phyloP scores from a whole-genome alignment of 2,888 invertebrate species.

The Athalia cordata region DNA sequence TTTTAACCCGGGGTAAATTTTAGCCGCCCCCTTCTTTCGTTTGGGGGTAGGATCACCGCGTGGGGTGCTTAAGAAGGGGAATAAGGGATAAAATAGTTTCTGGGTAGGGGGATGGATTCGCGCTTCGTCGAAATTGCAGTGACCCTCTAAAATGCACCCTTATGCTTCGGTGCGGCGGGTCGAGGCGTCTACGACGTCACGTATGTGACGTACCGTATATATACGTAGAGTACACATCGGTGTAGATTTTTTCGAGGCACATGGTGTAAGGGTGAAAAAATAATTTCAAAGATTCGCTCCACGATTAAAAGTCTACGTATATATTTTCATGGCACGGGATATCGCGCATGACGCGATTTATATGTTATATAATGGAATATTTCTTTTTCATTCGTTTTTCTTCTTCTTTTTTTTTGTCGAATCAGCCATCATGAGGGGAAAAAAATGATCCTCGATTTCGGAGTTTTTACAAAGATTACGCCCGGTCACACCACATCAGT shows the following conservation, averaged over 20 bases:
- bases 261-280: constrained; percentile 16
- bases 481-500: too few relatives aligned
- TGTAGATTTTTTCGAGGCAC: background rate
- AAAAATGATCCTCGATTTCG: too few relatives aligned
- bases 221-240: background rate
- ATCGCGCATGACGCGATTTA: background rate
- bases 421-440: too few relatives aligned
- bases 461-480: too few relatives aligned
- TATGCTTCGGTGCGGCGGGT: constrained; percentile 11
- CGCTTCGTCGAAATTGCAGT: constrained; percentile 40
- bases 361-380: background rate
- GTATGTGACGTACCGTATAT: background rate
- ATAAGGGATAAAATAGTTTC: constrained; percentile 17
- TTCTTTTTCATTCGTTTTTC: too few relatives aligned
- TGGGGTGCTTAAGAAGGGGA: background rate
- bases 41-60: constrained; percentile 4
- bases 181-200: background rate
- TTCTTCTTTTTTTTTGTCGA: too few relatives aligned
- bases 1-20: constrained; percentile 40
- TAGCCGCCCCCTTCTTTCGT: constrained; percentile 14
- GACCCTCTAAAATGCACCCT: constrained; percentile 43
- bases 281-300: constrained; percentile 34
- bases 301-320: constrained; percentile 16
- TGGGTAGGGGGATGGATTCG: constrained; percentile 4
- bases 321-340: too few relatives aligned